A percentile compares a stretch with the other conserved stretches of the same genome.
phyloP scores from a whole-genome alignment of 1,140 invertebrate species.

The Aleiodes sp. region DNA sequence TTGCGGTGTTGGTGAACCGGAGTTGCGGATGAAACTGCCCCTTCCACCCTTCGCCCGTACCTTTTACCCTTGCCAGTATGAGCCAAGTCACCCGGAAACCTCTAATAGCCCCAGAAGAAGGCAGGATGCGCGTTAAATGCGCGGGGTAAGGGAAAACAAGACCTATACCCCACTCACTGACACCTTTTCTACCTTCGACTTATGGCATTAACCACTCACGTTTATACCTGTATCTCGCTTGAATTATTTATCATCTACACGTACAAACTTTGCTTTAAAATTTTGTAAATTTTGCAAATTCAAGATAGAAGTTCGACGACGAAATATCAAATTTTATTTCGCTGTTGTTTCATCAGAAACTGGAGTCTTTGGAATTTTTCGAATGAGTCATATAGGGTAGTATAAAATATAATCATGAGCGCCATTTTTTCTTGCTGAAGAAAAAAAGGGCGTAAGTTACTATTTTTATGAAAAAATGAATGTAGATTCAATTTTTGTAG shows the following conservation, averaged over 20 bases:
- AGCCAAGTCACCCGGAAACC: conserved; percentile 60
- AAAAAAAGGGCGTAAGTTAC: too few relatives aligned
- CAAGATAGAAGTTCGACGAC: too few relatives aligned
- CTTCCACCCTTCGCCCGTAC: conserved; percentile 29
- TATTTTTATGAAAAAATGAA: too few relatives aligned
- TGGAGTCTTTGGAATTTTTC: too few relatives aligned
- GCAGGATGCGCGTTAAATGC: neutral
- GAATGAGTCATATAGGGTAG: too few relatives aligned
- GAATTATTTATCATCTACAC: neutral
- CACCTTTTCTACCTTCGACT: conserved; percentile 21
- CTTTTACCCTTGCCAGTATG: conserved; percentile 17
- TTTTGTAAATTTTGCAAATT: too few relatives aligned
- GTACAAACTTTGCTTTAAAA: neutral
- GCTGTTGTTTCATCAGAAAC: too few relatives aligned
- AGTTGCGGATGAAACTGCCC: conserved; percentile 23
- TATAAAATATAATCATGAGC: too few relatives aligned
- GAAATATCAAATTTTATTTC: too few relatives aligned
- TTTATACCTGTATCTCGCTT: conserved; percentile 23
- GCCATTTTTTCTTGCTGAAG: too few relatives aligned
- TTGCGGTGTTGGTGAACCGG: conserved; percentile 41
- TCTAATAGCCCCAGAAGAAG: conserved; percentile 52
- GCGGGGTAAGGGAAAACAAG: too few relatives aligned
- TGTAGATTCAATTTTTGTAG: too few relatives aligned
- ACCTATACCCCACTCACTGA: conserved; percentile 15
- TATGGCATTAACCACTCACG: conserved; percentile 32